A percentile compares a stretch with the other conserved stretches of the same genome.
Evolutionary conservation across 2,888 invertebrate genomes (phyloP).

Genomic region (Platycnemis pennipes): DNA sequence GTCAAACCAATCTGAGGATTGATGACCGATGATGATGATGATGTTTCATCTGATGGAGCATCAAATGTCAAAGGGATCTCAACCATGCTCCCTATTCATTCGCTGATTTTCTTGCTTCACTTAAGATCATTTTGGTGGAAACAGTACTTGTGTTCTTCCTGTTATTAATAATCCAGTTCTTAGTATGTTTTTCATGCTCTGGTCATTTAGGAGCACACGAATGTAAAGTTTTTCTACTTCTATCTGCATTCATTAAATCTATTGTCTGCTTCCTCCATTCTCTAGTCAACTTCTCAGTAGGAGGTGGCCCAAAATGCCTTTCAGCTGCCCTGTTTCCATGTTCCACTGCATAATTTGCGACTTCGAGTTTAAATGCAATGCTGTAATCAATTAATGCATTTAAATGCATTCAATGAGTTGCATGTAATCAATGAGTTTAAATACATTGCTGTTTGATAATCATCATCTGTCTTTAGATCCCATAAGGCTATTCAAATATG

Average conservation of each 20-base stretch:
- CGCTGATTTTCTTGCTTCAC: neutral
- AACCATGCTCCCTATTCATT: no score
- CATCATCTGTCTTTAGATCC: no score
- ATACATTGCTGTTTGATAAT: no score
- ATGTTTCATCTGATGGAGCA: no score
- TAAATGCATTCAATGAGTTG: no score
- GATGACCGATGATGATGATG: no score
- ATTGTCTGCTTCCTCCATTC: neutral
- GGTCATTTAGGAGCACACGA: neutral
- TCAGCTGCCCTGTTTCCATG: neutral
- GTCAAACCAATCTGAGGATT: no score
- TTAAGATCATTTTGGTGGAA: neutral
- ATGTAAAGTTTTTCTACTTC: neutral
- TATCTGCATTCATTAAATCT: neutral
- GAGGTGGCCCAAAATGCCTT: neutral
- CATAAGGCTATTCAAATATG: no score
- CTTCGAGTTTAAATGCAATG: neutral
- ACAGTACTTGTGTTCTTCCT: neutral
- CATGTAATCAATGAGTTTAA: no score
- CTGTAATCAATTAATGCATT: no score
- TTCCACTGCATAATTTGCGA: neutral
- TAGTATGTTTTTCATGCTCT: neutral
- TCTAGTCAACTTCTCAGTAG: neutral
- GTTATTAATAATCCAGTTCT: neutral
- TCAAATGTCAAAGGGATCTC: no score